These are phyloP conservation scores for Drosophila ochracea DNA, from an alignment of 2,888 invertebrate genomes.

Conservation along the genomic window DNA sequence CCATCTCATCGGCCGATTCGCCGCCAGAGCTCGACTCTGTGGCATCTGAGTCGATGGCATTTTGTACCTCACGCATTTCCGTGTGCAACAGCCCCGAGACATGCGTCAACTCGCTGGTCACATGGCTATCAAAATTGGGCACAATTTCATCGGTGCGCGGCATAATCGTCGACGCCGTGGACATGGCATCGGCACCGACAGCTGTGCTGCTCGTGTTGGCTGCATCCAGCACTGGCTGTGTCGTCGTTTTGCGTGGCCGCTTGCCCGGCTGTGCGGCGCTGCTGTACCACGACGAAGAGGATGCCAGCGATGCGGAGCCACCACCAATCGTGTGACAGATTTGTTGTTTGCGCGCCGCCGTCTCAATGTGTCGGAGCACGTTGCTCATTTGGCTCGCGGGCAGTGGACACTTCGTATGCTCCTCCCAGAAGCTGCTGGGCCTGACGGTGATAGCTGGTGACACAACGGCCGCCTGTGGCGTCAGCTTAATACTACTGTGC, in stretches of 20 bases:
- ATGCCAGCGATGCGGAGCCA: constrained; percentile 64
- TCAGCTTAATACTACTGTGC: constrained; percentile 49
- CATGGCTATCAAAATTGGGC: constrained; percentile 85
- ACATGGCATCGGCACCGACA: constrained; percentile 14
- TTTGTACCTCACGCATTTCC: constrained; percentile 90
- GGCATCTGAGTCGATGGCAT: constrained; percentile 95
- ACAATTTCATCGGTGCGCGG: constrained; percentile 75
- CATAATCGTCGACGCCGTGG: constrained; percentile 36
- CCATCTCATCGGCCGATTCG: constrained; percentile 96
- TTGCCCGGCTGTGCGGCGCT: constrained; percentile 55
- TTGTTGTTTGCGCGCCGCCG: constrained; percentile 81
- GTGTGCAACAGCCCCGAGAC: constrained; percentile 90
- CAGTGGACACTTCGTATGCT: constrained; percentile 85
- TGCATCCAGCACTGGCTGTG: constrained; percentile 22
- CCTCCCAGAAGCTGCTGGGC: constrained; percentile 78
- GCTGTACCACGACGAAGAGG: constrained; percentile 68
- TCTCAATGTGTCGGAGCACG: constrained; percentile 84
- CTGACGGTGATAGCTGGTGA: constrained; percentile 48
- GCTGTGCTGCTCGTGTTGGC: constrained; percentile 5
- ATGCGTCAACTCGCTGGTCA: constrained; percentile 88
- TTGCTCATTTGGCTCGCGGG: constrained; percentile 87
- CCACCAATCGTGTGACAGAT: constrained; percentile 69
- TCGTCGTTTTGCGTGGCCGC: constrained; percentile 49
- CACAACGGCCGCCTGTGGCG: constrained; percentile 53
- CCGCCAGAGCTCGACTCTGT: constrained; percentile 97